Conservation (phyloP, 2,797 vertebrate species). For the Nasua narica region DNA sequence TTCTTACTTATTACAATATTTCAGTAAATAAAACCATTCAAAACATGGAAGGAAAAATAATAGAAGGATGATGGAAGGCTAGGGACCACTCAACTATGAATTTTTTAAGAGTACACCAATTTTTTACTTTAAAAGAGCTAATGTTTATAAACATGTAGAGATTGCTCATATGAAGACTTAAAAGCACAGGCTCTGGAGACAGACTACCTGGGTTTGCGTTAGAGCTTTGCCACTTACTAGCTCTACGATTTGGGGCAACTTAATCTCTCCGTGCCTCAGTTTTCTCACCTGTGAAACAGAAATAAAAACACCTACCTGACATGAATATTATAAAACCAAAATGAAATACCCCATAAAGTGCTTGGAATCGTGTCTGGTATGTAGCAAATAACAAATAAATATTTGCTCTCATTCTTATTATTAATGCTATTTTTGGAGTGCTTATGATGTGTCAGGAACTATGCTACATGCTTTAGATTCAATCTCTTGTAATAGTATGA, state of each 20-base stretch:
- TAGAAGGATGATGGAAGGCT: not conserved
- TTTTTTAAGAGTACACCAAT: constrained; percentile 6
- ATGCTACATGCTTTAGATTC: not conserved
- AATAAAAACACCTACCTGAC: not conserved
- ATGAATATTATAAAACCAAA: not conserved
- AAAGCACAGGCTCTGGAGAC: not conserved
- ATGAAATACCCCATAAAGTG: not conserved
- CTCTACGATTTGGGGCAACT: not conserved
- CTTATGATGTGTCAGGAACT: not conserved
- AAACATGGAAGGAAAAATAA: not conserved
- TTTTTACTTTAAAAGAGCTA: not conserved
- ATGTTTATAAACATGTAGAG: not conserved
- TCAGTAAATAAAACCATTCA: constrained; percentile 34
- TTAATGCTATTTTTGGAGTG: not conserved
- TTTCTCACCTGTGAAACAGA: constrained; percentile 30
- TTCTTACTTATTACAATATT: constrained; percentile 5
- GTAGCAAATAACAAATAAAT: not conserved
- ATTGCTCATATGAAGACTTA: not conserved
- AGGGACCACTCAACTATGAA: not conserved
- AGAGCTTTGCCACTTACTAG: not conserved
- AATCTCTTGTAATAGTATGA: not conserved
- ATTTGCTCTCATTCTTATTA: not conserved
- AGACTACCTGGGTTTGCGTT: not conserved
- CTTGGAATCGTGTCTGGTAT: not conserved
- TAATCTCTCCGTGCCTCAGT: not conserved